phyloP scores from a whole-genome alignment of 2,888 invertebrate genomes.

The Oligia fasciuncula region DNA sequence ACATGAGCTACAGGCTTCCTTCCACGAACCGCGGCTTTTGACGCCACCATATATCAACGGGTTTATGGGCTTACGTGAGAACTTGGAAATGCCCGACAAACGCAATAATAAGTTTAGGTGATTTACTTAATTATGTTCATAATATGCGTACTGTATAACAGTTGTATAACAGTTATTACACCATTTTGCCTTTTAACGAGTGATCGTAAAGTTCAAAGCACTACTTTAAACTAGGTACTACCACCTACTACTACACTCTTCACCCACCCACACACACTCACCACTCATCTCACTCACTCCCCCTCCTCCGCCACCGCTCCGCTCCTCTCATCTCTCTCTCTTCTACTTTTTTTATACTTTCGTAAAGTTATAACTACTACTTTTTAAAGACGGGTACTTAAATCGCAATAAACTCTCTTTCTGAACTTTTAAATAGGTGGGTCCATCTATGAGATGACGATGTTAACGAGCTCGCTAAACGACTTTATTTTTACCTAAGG shows the following conservation, averaged over 20 bases:
- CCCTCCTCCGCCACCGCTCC: too few relatives aligned
- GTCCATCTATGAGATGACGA: background rate
- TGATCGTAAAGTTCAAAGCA: constrained; percentile 15
- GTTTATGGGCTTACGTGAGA: constrained; percentile 73
- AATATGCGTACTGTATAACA: constrained; percentile 37
- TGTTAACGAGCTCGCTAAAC: background rate
- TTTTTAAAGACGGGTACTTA: background rate
- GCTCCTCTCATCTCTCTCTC: too few relatives aligned
- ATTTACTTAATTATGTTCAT: constrained; percentile 45
- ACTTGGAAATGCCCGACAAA: constrained; percentile 48
- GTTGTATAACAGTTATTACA: constrained; percentile 42
- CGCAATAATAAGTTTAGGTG: constrained; percentile 38
- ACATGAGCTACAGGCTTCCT: constrained; percentile 59
- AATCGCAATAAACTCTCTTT: background rate
- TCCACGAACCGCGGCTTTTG: constrained; percentile 70
- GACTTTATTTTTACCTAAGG: background rate
- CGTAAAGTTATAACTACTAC: too few relatives aligned
- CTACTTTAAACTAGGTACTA: too few relatives aligned
- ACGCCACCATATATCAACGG: constrained; percentile 59
- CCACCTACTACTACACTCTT: too few relatives aligned
- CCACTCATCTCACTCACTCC: too few relatives aligned
- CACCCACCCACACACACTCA: too few relatives aligned
- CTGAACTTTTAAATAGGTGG: background rate
- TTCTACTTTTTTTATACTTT: too few relatives aligned
- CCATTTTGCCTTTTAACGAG: constrained; percentile 32